These are phyloP conservation scores for Cryptus viduatorius DNA, from an alignment of 2,888 invertebrate genomes.

Conservation along the genomic window DNA sequence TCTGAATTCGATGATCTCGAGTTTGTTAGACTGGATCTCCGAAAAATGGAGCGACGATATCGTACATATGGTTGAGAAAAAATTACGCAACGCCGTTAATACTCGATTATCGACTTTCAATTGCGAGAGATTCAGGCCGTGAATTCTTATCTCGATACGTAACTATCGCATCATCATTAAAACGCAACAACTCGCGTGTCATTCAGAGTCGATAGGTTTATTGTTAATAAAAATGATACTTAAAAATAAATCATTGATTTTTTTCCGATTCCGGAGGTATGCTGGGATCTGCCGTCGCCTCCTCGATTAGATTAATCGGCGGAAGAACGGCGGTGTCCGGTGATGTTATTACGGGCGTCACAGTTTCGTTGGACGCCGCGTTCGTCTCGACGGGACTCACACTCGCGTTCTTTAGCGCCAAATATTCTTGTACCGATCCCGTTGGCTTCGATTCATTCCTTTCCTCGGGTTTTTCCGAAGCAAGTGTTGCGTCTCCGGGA, in stretches of 20 bases:
- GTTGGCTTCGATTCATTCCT: constrained; percentile 73
- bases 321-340: background rate
- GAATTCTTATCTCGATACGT: background rate
- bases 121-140: constrained; percentile 71
- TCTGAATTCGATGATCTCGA: constrained; percentile 67
- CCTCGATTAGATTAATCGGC: constrained; percentile 2
- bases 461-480: constrained; percentile 58
- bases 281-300: background rate
- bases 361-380: background rate
- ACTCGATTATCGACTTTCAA: constrained; percentile 65
- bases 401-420: constrained; percentile 79
- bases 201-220: background rate
- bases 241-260: background rate
- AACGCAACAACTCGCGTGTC: background rate
- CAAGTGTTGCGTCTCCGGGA: constrained; percentile 67
- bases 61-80: constrained; percentile 52
- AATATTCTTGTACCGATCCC: constrained; percentile 83
- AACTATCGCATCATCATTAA: background rate
- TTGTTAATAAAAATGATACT: background rate
- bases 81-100: constrained; percentile 40
- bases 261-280: background rate
- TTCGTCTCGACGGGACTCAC: constrained; percentile 22
- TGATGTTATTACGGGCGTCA: background rate
- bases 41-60: constrained; percentile 68
- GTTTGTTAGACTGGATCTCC: constrained; percentile 69